Evolutionary conservation across 2,888 invertebrate species (phyloP).

Genomic region (Acrocyrtus sp.): DNA sequence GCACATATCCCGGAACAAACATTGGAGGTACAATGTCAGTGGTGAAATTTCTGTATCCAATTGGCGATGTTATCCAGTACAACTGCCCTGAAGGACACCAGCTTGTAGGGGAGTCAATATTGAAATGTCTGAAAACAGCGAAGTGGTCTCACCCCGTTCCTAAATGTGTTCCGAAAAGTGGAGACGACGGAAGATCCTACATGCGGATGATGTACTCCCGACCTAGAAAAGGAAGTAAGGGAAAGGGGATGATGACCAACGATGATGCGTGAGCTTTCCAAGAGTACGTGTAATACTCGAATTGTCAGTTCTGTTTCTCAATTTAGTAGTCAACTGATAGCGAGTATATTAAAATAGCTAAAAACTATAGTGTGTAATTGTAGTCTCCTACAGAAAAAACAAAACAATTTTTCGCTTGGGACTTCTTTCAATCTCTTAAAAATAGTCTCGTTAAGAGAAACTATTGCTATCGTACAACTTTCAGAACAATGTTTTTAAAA

Average conservation of each 20-base stretch:
- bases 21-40: slow-evolving; percentile 85
- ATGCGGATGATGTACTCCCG: not conserved
- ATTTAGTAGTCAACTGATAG: not conserved
- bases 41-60: slow-evolving; percentile 94
- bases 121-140: slow-evolving; percentile 82
- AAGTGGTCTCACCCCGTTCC: slow-evolving; percentile 87
- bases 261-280: slow-evolving; percentile 16
- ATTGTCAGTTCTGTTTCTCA: not conserved
- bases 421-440: no score
- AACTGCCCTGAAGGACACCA: slow-evolving; percentile 82
- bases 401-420: no score
- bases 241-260: slow-evolving; percentile 4
- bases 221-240: not conserved
- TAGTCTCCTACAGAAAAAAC: not conserved
- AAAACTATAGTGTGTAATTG: not conserved
- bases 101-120: slow-evolving; percentile 80
- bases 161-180: slow-evolving; percentile 69
- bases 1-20: slow-evolving; percentile 87
- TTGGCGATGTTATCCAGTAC: slow-evolving; percentile 85
- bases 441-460: no score
- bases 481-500: no score
- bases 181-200: not conserved
- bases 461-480: no score
- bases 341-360: not conserved
- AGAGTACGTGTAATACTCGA: not conserved